Base-by-base conservation (phyloP, 2,797 vertebrate species). In the Gallinago solitaria region DNA sequence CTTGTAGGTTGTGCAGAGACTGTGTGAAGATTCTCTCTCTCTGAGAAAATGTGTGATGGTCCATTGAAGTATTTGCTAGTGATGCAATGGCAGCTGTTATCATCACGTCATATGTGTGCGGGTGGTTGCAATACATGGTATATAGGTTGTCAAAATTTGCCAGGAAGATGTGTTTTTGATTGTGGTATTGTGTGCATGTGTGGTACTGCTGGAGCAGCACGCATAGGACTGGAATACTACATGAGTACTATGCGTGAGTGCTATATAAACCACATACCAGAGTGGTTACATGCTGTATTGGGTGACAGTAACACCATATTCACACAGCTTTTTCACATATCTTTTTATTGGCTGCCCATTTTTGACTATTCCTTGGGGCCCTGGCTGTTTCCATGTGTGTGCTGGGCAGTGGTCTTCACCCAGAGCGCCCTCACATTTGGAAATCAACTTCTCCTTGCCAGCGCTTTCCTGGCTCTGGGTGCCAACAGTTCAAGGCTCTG, bases 151-250 rank as follows among this genome's bases (percentile, higher is more conserved):
- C 96, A 96, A 67, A 92, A 94, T 95, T 96, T 95, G 93, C 96
- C 96, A 96, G 94, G 94, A 95, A 95, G 96, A 96, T 96, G 84
- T 97, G 96, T 95, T 97, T 96, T 93, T 96, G 93, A 97, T 97
- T 97, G 96, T 97, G 96, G 95, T 96, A 95, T 95, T 92, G 71
- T 94, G 94, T 96, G 93, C 96, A 95, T 97, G 95, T 95, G 96
- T 96, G 96, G 95, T 96, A 96, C 93, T 96, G 94, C 94, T 96
- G 94, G 83, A 97, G 96, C 91, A 97, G 96, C 96, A 97, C 96
- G 96, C 96, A 97, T 87, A 94, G 84, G 90, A 87, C 86, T 94
- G 95, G 94, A 96, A 95, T 96, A 96, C 91, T 93, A 95, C 90
- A 92, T 75, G 92, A 96, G 86, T 93, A 64, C 81, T 96, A 95